These are phyloP conservation scores for Micrastur ruficollis DNA, from an alignment of 2,797 vertebrate genomes.

Conservation along the genomic window DNA sequence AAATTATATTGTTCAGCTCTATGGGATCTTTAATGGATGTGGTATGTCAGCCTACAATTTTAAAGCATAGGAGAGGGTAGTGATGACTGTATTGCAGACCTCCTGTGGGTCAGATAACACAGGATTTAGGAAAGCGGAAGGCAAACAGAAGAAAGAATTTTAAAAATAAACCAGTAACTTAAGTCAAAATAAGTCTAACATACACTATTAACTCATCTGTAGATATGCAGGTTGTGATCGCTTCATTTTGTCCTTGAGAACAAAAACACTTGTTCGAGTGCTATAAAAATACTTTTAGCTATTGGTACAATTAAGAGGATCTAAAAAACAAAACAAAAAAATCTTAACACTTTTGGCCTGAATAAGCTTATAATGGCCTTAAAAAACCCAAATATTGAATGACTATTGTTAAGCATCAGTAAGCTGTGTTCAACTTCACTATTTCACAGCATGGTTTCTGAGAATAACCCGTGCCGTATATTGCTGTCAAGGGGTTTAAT, in stretches of 20 bases:
- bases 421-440: not conserved
- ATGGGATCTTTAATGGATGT: no score
- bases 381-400: not conserved
- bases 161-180: not conserved
- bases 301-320: not conserved
- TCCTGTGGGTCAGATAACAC: not conserved
- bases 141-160: not conserved
- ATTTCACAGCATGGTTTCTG: not conserved
- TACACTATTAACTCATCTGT: not conserved
- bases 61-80: not conserved
- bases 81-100: no score
- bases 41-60: not conserved
- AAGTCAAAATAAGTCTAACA: not conserved
- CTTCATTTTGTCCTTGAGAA: not conserved
- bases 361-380: not conserved
- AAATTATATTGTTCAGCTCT: not conserved
- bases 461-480: accelerated
- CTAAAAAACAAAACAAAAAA: not conserved
- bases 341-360: not conserved
- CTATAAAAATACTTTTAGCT: not conserved
- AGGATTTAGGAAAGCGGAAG: not conserved
- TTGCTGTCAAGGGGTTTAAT: not conserved
- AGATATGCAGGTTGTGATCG: not conserved
- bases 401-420: not conserved
- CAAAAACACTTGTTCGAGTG: not conserved